Conservation (phyloP, 2,797 vertebrate genomes). For the Tamandua tetradactyla region DNA sequence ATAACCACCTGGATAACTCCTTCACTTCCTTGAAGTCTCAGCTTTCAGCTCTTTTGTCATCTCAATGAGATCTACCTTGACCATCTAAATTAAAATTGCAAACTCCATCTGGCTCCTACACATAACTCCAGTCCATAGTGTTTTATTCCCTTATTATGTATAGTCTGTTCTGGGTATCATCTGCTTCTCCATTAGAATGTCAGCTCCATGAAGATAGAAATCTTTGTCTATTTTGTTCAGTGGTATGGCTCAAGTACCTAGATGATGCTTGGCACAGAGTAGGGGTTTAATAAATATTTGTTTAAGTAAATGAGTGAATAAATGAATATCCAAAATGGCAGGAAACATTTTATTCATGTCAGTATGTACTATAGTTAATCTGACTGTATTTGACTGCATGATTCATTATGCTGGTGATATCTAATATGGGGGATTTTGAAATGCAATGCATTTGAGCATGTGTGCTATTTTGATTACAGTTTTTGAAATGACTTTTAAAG, state of each 20-base stretch:
- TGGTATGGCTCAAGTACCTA: not conserved
- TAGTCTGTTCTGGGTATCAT: not conserved
- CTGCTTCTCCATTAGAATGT: not conserved
- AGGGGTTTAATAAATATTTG: not conserved
- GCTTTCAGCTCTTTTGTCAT: not conserved
- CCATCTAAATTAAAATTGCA: not conserved
- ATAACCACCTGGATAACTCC: not conserved
- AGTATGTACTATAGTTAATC: not conserved
- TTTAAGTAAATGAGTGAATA: slow-evolving; percentile 14
- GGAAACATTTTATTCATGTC: not conserved
- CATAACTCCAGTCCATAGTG: not conserved
- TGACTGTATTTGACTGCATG: not conserved
- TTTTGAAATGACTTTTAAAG: not conserved
- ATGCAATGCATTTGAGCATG: not conserved
- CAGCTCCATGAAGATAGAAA: not conserved
- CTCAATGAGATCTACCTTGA: not conserved
- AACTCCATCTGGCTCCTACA: not conserved
- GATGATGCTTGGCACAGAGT: not conserved
- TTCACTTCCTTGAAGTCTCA: not conserved
- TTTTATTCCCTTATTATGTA: not conserved
- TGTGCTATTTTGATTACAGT: not conserved
- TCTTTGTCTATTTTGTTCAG: not conserved
- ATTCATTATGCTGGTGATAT: not conserved
- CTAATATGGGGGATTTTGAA: not conserved
- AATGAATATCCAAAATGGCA: not conserved